These are phyloP conservation scores for Clarias magur DNA, from an alignment of 2,113 vertebrate species.

Conservation along the genomic window DNA sequence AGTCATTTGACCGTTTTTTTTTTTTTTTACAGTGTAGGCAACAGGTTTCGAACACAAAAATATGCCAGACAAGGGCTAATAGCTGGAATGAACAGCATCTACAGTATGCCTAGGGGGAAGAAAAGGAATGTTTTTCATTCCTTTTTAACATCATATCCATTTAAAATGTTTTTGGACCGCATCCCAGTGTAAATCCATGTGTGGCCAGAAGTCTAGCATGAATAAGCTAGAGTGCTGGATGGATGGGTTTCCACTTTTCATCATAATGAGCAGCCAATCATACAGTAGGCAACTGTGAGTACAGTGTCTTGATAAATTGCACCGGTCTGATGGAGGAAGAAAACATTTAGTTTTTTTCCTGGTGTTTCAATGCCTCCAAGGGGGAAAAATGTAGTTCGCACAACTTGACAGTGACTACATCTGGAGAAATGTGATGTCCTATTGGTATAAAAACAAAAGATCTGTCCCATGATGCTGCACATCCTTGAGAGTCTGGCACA, in stretches of 20 bases:
- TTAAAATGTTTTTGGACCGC: not conserved
- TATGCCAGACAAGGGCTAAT: not conserved
- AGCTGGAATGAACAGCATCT: not conserved
- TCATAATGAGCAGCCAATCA: not conserved
- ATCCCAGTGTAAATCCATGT: not conserved
- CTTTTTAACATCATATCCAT: not conserved
- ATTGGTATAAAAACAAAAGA: not conserved
- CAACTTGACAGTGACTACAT: not conserved
- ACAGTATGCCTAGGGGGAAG: not conserved
- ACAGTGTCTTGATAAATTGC: not conserved
- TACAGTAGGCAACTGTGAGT: not conserved
- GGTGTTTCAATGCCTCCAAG: not conserved
- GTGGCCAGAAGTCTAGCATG: not conserved
- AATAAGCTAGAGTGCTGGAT: not conserved
- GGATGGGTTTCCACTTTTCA: not conserved
- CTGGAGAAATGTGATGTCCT: not conserved
- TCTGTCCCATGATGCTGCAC: not conserved
- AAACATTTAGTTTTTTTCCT: not conserved
- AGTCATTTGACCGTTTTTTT: too few relatives aligned
- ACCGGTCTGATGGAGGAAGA: not conserved
- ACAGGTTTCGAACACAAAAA: not conserved
- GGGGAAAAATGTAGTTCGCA: not conserved
- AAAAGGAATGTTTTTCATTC: not conserved
- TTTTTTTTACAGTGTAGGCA: too few relatives aligned
- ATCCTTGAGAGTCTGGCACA: not conserved